A percentile compares a stretch with the other conserved stretches of the same genome.
These are phyloP conservation scores for Piezodorus guildinii DNA, from an alignment of 1,140 invertebrate species.

Conservation along the genomic window DNA sequence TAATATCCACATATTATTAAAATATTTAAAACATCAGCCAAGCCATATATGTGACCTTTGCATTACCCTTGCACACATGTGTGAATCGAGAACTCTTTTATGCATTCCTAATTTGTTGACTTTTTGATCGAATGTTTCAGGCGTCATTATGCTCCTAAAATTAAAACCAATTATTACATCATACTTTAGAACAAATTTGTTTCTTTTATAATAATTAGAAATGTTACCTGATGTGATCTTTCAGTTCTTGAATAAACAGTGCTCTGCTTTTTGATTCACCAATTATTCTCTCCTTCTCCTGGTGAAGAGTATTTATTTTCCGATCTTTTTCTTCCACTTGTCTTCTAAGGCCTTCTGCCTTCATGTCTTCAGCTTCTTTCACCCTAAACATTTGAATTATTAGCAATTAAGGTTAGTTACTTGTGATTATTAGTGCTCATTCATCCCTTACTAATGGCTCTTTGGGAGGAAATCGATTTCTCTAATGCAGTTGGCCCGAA, in stretches of 20 bases:
- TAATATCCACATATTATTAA: too few relatives aligned
- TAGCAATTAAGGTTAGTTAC: too few relatives aligned
- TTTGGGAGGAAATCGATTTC: too few relatives aligned
- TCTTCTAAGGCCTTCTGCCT: slow-evolving; percentile 25
- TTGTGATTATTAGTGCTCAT: too few relatives aligned
- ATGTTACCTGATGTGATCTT: slow-evolving; percentile 31
- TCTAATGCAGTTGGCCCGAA: too few relatives aligned
- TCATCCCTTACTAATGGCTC: too few relatives aligned
- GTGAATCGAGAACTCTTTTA: slow-evolving; percentile 26
- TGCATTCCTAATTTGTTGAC: slow-evolving; percentile 29
- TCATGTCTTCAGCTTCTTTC: slow-evolving; percentile 28
- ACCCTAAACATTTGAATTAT: slow-evolving; percentile 23
- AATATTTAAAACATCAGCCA: slow-evolving; percentile 25
- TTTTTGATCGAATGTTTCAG: slow-evolving; percentile 33
- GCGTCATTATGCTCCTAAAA: slow-evolving; percentile 27
- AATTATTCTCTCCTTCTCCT: slow-evolving; percentile 30
- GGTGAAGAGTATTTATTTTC: slow-evolving; percentile 30
- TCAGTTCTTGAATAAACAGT: slow-evolving; percentile 31
- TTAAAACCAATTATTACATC: background rate
- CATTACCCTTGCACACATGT: slow-evolving; percentile 29
- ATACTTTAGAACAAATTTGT: background rate
- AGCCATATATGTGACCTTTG: slow-evolving; percentile 30
- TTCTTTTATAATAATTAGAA: background rate
- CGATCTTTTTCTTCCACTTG: slow-evolving; percentile 30
- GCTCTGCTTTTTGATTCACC: slow-evolving; percentile 30